Evolutionary conservation across 2,888 invertebrate species (phyloP).

Genomic region (Epinotia ramella): DNA sequence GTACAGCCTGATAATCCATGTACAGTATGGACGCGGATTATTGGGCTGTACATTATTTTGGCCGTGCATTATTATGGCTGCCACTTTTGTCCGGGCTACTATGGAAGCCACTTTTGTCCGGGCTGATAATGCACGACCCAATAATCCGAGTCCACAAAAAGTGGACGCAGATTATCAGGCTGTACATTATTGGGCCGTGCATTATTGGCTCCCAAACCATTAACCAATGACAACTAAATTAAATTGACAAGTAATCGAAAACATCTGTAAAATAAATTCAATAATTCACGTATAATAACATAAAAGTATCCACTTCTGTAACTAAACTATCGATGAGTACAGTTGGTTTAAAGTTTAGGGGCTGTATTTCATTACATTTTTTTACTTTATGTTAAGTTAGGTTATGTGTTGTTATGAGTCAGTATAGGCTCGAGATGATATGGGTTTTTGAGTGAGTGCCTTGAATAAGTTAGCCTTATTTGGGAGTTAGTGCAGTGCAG

Average conservation of each 20-base stretch:
- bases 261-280: constrained; percentile 61
- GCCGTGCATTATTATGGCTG: too few species aligned
- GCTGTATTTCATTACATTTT: constrained; percentile 15
- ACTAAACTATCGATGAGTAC: constrained; percentile 30
- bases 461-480: constrained; percentile 58
- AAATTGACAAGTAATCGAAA: constrained; percentile 80
- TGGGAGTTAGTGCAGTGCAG: constrained; percentile 47
- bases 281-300: constrained; percentile 42
- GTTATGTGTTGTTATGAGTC: constrained; percentile 73
- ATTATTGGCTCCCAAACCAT: too few species aligned
- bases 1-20: too few species aligned
- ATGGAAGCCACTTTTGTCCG: too few species aligned
- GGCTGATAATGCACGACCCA: too few species aligned
- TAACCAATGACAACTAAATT: constrained; percentile 66
- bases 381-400: constrained; percentile 64
- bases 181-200: too few species aligned
- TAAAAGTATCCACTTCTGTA: constrained; percentile 26
- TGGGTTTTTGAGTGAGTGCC: constrained; percentile 66
- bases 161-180: too few species aligned
- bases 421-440: constrained; percentile 65
- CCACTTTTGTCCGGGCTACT: too few species aligned
- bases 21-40: too few species aligned
- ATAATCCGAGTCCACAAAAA: too few species aligned
- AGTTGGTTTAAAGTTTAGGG: constrained; percentile 21
- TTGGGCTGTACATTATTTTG: too few species aligned